Evolutionary conservation across 2,888 invertebrate genomes (phyloP), one percentile per base, ranked within the genome.

Genomic region (Chydorus sphaericus): DNA sequence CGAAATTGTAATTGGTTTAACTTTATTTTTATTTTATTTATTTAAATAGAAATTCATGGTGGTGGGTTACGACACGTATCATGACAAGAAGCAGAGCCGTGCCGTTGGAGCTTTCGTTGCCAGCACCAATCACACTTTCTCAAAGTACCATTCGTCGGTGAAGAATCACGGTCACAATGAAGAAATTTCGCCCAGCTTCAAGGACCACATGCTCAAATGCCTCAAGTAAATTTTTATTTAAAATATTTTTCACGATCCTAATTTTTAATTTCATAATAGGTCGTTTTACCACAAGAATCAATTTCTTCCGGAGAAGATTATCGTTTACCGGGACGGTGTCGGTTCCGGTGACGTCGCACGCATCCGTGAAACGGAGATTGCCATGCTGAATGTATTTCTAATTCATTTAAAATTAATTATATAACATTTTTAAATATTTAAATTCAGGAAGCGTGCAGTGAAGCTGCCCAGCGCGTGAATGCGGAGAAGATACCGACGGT

Each of bases 311-410:
- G 72, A 75, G 0, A 76, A 79, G 1, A 85, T 96, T 51, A 66
- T 93, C 1, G 77, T 94, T 26, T 94, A 82, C 69, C 78, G 96
- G 16, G 94, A 96, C 68, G 96, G 93, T 18, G 93, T 96, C 0
- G 91, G 93, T 1, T 93, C 94, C 62, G 93, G 94, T 0, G 90
- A 93, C 66, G 74, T 93, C 2, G 76, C 79, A 0, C 82, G 82
- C 58, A 90, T 94, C 0, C 72, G 77, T 8, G 76, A 81, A 1
- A 54, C 16, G 4, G 57, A 57, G 33, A 39, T 57, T 2, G 53
- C 52, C 4, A 28, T 49, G 3, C 8, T 57, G 5, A 28, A 39
- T 18, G 50, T 52, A 44, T 26, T 1, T 26, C 8, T 44, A n/a
- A 26, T 14, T 1, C 11, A 3, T 16, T 8, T 10, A 20, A 4